A percentile compares a stretch with the other conserved stretches of the same genome.
phyloP scores from a whole-genome alignment of 2,888 invertebrate genomes.

The Euzetes globulus region DNA sequence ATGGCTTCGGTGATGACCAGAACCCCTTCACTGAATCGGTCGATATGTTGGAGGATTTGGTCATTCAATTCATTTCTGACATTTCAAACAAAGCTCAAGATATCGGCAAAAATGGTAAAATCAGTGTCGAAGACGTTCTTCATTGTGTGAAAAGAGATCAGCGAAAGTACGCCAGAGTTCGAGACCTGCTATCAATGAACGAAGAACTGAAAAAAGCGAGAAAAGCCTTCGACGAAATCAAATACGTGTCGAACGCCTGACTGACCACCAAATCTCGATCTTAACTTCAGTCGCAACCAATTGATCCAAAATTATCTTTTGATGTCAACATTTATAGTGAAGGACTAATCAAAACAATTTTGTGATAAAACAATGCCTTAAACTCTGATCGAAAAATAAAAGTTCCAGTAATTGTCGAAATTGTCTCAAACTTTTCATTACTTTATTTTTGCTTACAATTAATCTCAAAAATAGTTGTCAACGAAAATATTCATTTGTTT shows the following conservation, averaged over 20 bases:
- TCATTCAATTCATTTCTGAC: slow-evolving; percentile 94
- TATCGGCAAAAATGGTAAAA: slow-evolving; percentile 87
- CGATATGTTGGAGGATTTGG: slow-evolving; percentile 91
- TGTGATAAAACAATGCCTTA: no score
- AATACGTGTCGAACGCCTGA: slow-evolving; percentile 57
- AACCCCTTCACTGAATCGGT: slow-evolving; percentile 99
- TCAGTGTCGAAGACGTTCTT: slow-evolving; percentile 96
- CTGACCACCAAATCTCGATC: no score
- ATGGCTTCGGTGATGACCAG: slow-evolving; percentile 98
- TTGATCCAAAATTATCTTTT: no score
- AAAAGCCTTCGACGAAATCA: slow-evolving; percentile 98
- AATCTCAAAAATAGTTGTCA: no score
- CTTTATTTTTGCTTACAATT: no score
- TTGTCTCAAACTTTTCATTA: no score
- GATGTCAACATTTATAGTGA: no score
- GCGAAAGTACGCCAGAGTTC: slow-evolving; percentile 93
- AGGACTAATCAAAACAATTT: no score
- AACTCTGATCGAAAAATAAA: no score
- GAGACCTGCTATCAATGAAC: slow-evolving; percentile 94
- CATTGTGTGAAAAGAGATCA: slow-evolving; percentile 90
- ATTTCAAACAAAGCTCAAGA: slow-evolving; percentile 83
- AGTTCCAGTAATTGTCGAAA: no score
- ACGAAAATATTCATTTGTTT: no score
- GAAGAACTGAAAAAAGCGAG: slow-evolving; percentile 97
- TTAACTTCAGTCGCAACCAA: no score